Evolutionary conservation across 2,113 vertebrate genomes (phyloP), one percentile per base, ranked within the genome.

Genomic region (Elgaria multicarinata): DNA sequence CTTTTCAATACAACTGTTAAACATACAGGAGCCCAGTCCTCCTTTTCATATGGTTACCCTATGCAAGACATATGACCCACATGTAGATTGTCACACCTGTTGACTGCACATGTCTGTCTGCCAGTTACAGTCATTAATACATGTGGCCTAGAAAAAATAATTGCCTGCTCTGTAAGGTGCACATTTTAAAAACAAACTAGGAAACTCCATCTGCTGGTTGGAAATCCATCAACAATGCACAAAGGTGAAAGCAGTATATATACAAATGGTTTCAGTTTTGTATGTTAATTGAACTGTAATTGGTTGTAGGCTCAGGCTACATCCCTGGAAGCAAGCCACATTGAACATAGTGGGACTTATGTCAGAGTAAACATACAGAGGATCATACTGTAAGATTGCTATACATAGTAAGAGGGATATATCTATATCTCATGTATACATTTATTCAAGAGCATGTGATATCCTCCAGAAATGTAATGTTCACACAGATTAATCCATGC

Each of bases 51-150:
- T n/a, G n/a, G n/a, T n/a, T n/a, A n/a, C n/a, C n/a, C n/a, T n/a
- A n/a, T n/a, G n/a, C n/a, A n/a, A n/a, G n/a, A n/a, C 58, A n/a
- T 26, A 28, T 39, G 33, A 20, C 3, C 31, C 33, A 67, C 9
- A 36, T 28, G 44, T 79, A 46, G 33, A 20, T n/a, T 8, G 28
- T 33, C 12, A 53, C 44, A 78, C 28, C 4, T 67, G 28, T 39
- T 85, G 39, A 31, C 64, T 46, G 28, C 20, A 31, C 6, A 26
- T 86, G 18, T 12, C 42, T 62, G 31, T 26, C 2, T n/a, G 66
- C 31, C 46, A 66, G 42, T 72, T 79, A 20, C 4, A 0, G 12
- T 3, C 12, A 7, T 36, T 10, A 55, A 90, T 39, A 24, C 0
- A 0, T 0, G 10, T 13, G 31, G 66, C 36, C 39, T 55, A 22